phyloP scores from a whole-genome alignment of 1,140 invertebrate species.

The Aphelinus certus region DNA sequence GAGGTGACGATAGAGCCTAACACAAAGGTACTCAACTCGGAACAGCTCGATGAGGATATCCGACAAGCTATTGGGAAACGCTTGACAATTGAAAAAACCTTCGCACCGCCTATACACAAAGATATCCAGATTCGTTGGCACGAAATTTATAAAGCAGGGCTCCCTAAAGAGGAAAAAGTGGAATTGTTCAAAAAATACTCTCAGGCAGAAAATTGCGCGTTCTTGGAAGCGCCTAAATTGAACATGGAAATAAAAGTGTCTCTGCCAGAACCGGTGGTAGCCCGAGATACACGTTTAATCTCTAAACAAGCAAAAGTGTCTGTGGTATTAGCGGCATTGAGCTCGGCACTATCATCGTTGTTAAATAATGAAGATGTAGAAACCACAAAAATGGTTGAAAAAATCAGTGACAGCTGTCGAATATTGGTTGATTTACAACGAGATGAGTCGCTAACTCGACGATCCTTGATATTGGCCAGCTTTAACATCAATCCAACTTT shows the following conservation, averaged over 20 bases:
- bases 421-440: too few relatives aligned
- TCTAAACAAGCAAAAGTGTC: constrained; percentile 41
- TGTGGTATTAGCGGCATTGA: constrained; percentile 26
- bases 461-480: too few relatives aligned
- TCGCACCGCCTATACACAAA: constrained; percentile 11
- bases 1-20: too few relatives aligned
- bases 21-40: too few relatives aligned
- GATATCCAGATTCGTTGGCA: constrained; percentile 35
- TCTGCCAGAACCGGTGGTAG: constrained; percentile 33
- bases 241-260: constrained; percentile 35
- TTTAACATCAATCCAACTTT: too few relatives aligned
- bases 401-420: too few relatives aligned
- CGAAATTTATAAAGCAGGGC: constrained; percentile 26
- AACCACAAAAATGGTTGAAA: too few relatives aligned
- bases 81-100: too few relatives aligned
- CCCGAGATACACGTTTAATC: constrained; percentile 37
- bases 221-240: constrained; percentile 40
- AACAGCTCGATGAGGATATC: too few relatives aligned
- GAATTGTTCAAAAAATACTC: constrained; percentile 33
- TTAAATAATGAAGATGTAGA: too few relatives aligned
- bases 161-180: constrained; percentile 27
- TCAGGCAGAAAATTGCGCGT: constrained; percentile 25
- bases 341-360: constrained; percentile 4
- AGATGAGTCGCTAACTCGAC: too few relatives aligned
- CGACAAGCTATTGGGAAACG: too few relatives aligned